phyloP scores from a whole-genome alignment of 2,113 vertebrate species.

The Siniperca chuatsi region DNA sequence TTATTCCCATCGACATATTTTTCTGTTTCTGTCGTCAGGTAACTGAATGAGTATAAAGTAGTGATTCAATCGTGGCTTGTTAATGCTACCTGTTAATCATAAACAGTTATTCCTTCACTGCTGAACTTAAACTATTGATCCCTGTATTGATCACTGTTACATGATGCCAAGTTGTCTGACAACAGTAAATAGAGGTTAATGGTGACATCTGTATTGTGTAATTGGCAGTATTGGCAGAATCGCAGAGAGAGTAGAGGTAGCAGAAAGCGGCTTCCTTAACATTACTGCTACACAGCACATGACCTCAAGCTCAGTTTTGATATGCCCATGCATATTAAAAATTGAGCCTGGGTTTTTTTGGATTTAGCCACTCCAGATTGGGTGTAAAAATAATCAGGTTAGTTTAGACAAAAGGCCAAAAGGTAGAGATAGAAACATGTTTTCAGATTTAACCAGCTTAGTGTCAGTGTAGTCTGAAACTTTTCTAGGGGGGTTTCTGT shows the following conservation, averaged over 20 bases:
- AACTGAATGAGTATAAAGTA: neutral
- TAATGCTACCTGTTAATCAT: neutral
- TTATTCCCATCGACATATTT: neutral
- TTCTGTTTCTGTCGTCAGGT: neutral
- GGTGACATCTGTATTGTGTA: neutral
- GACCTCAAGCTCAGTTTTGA: neutral
- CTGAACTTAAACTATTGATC: neutral
- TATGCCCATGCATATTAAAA: neutral
- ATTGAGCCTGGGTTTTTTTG: neutral
- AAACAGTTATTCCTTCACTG: neutral
- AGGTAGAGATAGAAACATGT: neutral
- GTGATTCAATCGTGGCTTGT: neutral
- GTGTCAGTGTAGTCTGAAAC: neutral
- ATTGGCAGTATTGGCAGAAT: neutral
- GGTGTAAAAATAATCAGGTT: neutral
- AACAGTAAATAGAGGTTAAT: neutral
- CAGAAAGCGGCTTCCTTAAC: neutral
- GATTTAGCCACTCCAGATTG: neutral
- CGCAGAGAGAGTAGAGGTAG: neutral
- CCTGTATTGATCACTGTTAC: neutral
- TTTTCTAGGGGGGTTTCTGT: constrained; percentile 21
- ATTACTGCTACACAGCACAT: constrained; percentile 2
- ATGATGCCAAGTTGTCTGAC: constrained; percentile 4
- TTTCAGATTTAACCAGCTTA: constrained; percentile 4
- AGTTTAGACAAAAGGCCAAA: constrained; percentile 8